These are phyloP conservation scores for Lagorchestes hirsutus DNA, from an alignment of 2,797 vertebrate species.

Conservation along the genomic window DNA sequence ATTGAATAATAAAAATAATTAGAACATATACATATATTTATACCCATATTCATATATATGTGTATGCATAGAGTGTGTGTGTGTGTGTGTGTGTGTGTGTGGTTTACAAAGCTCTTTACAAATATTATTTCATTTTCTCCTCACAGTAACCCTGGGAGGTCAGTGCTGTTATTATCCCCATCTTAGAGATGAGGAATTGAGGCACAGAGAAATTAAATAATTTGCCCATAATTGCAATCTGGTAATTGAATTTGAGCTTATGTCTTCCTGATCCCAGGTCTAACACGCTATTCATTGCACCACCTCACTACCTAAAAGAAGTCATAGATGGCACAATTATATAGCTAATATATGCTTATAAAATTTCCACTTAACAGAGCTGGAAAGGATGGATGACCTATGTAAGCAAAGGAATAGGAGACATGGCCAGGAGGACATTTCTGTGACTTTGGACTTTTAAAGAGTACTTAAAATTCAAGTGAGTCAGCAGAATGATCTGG, in stretches of 20 bases:
- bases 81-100: not conserved
- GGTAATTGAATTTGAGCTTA: not conserved
- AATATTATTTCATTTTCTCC: not conserved
- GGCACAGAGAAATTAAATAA: not conserved
- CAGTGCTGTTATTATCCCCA: not conserved
- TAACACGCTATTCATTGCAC: not conserved
- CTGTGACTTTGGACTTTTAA: not conserved
- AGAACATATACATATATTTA: not conserved
- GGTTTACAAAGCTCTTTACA: not conserved
- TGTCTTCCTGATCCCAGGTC: not conserved
- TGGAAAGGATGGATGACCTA: not conserved
- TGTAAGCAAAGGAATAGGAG: not conserved
- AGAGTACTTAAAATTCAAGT: not conserved
- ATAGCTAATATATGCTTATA: not conserved
- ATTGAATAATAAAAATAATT: not conserved
- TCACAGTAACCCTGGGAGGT: not conserved
- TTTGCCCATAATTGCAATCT: not conserved
- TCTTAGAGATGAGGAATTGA: not conserved
- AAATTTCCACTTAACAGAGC: not conserved
- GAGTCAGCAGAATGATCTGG: not conserved
- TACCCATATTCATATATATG: not conserved
- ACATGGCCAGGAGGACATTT: not conserved
- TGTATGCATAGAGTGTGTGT: not conserved
- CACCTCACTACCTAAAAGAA: not conserved
- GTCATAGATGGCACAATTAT: not conserved